These are phyloP conservation scores for Anas capensis DNA, from an alignment of 2,797 vertebrate species.

Conservation along the genomic window DNA sequence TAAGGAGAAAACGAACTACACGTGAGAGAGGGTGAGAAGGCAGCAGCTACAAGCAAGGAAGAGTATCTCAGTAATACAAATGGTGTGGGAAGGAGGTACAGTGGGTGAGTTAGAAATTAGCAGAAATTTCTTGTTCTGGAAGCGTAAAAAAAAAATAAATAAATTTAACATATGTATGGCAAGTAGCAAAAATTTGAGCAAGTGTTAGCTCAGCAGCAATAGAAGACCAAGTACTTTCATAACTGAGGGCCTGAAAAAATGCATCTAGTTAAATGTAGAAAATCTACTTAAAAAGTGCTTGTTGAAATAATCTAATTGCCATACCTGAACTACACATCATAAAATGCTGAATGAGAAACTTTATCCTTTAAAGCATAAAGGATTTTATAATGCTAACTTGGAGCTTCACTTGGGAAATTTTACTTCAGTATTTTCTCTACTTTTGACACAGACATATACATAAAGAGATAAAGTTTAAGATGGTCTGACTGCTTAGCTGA, in stretches of 20 bases:
- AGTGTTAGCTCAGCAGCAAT: neutral
- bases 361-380: neutral
- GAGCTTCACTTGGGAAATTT: neutral
- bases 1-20: neutral
- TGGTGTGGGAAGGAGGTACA: neutral
- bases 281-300: neutral
- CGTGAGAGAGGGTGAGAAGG: neutral
- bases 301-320: neutral
- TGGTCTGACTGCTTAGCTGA: neutral
- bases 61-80: neutral
- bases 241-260: neutral
- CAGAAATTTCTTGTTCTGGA: neutral
- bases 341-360: neutral
- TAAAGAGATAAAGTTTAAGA: neutral
- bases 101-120: neutral
- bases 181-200: neutral
- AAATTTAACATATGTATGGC: neutral
- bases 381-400: neutral
- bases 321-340: neutral
- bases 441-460: neutral
- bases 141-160: neutral
- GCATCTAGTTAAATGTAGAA: too few relatives aligned
- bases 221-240: neutral
- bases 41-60: neutral
- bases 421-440: neutral